Conservation (phyloP, 2,797 vertebrate genomes). For the Sebastes steindachneri region DNA sequence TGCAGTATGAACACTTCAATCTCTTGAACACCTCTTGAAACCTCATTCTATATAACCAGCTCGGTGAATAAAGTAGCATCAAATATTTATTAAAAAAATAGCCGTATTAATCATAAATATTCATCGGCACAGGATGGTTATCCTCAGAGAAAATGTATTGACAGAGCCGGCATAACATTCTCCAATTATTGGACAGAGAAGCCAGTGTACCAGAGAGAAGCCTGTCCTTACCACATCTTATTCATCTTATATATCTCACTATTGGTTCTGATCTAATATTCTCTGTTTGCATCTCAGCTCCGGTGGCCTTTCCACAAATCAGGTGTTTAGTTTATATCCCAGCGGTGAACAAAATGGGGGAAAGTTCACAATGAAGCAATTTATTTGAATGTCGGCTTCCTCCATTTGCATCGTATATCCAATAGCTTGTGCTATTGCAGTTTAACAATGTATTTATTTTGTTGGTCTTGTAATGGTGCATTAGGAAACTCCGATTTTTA, state of each 20-base stretch:
- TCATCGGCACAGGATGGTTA: conserved; percentile 65
- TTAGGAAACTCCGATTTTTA: neutral
- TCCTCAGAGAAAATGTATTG: conserved; percentile 65
- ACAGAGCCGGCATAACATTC: conserved; percentile 66
- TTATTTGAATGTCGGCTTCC: conserved; percentile 1
- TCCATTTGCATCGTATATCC: neutral
- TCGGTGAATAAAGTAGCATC: conserved; percentile 66
- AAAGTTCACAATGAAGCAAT: conserved; percentile 12
- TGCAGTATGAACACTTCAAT: conserved; percentile 19
- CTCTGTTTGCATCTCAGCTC: conserved; percentile 24
- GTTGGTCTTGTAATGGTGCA: neutral
- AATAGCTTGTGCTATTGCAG: neutral
- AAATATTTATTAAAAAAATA: conserved; percentile 80
- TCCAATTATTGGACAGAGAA: conserved; percentile 64
- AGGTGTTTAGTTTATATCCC: conserved; percentile 25
- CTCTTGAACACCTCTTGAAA: conserved; percentile 27
- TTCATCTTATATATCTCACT: conserved; percentile 5
- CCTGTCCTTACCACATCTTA: conserved; percentile 10
- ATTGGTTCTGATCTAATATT: conserved; percentile 30
- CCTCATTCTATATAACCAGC: conserved; percentile 39
- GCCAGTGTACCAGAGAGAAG: conserved; percentile 39
- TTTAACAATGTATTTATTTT: neutral
- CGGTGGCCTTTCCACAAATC: conserved; percentile 24
- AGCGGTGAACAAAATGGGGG: conserved; percentile 19
- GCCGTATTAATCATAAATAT: conserved; percentile 79